These are phyloP conservation scores for Cuculus canorus DNA, from an alignment of 2,797 vertebrate species.

Conservation along the genomic window DNA sequence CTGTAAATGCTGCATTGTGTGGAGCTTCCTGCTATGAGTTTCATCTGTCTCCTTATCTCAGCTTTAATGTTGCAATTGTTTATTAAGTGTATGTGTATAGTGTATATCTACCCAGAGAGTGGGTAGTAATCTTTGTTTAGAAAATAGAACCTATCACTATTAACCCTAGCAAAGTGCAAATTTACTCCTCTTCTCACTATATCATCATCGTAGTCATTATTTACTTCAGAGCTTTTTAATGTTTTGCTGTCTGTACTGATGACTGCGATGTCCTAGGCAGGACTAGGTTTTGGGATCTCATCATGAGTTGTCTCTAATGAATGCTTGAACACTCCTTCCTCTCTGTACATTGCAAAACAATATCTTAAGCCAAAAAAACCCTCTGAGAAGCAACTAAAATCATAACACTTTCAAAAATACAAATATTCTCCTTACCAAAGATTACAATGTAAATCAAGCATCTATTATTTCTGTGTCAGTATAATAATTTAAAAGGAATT, in stretches of 20 bases:
- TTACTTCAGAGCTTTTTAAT: constrained; percentile 57
- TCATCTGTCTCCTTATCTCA: constrained; percentile 66
- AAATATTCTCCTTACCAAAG: constrained; percentile 35
- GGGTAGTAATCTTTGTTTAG: constrained; percentile 67
- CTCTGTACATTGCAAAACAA: not conserved
- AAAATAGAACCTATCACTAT: constrained; percentile 31
- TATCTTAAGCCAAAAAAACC: constrained; percentile 22
- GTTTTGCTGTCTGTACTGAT: constrained; percentile 15
- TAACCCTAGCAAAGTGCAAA: constrained; percentile 60
- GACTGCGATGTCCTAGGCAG: not conserved
- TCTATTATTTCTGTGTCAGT: constrained; percentile 63
- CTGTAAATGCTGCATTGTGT: constrained; percentile 20
- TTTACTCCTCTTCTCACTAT: constrained; percentile 22
- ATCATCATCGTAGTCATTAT: constrained; percentile 42
- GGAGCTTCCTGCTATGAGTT: constrained; percentile 63
- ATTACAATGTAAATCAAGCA: constrained; percentile 64
- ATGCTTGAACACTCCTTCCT: not conserved
- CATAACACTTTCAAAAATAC: constrained; percentile 56
- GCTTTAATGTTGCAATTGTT: constrained; percentile 60
- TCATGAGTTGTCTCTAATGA: not conserved
- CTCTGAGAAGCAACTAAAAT: constrained; percentile 54
- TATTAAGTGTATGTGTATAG: constrained; percentile 55
- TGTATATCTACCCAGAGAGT: constrained; percentile 25
- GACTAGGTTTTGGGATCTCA: constrained; percentile 36
- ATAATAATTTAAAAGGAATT: constrained; percentile 66